Base-by-base conservation (phyloP, 2,113 vertebrate species). In the Lucifuga dentata region DNA sequence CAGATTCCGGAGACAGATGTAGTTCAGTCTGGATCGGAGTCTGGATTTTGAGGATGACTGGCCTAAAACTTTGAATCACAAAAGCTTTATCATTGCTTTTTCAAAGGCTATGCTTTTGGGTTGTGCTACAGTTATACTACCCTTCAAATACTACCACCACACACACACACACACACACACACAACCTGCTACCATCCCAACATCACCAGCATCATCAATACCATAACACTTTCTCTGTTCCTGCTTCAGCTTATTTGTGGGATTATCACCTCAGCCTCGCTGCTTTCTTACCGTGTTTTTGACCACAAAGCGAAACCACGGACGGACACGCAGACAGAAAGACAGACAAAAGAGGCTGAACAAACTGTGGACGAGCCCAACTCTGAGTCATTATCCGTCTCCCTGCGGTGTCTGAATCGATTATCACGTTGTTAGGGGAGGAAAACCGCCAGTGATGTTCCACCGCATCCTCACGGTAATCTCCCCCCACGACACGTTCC, bases 331-430 rank as follows among this genome's bases (percentile, higher is more conserved):
- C 38, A 40, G 29, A 71, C 38, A 16, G 21, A 58, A 13, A 24
- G 15, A 41, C 10, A 9, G 35, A 41, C 12, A 13, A 7, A 55
- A 35, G 39, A n/a, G 5, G 5, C 19, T 69, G 20, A 62, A 26
- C 15, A 4, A 38, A 24, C 60, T 57, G 20, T 44, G 21, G 26
- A 39, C 55, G 19, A 56, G 59, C 57, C 77, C 63, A 13, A 38
- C 44, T 70, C 73, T 87, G 68, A 79, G 58, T 86, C 71, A 80
- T 69, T 77, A 70, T 68, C 67, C 76, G 24, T 63, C 49, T 40
- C 68, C 46, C 79, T 74, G 75, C 24, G 58, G 70, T 86, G 71
- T 85, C 78, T 75, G 59, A 84, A 78, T 78, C 35, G 23, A 80
- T 86, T 76, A 78, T 75, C 73, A 68, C 52, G 36, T 80, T 80